Base-by-base conservation (phyloP, 2,113 vertebrate species). In the Fregetta grallaria region DNA sequence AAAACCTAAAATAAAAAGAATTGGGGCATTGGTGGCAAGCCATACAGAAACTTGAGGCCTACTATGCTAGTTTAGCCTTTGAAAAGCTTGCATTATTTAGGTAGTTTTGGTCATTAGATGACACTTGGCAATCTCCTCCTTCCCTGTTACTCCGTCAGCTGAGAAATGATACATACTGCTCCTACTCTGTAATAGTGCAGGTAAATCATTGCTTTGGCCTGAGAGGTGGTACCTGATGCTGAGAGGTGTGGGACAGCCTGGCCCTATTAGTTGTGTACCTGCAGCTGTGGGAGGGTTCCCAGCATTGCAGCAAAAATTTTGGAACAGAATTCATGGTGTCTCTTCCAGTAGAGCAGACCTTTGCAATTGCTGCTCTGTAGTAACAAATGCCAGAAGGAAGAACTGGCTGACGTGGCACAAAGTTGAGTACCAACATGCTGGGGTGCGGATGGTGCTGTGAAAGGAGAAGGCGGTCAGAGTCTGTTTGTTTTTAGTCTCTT, bases 381-480 rank as follows among this genome's bases (percentile, higher is more conserved):
- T 32, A 56, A 59, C 15, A 4, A 21, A 36, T 56, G 32, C 40
- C 42, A 38, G 70, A 55, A 63, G 70, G 22, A 29, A 62, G 53
- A 70, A 21, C 36, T 36, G 55, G 21, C 40, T 62, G 70, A 18
- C 34, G 6, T 9, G 11, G 36, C 42, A 44, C 38, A 26, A 32
- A 62, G 18, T 9, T 18, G 61, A 12, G 10, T 30, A 34, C 18
- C 32, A 34, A 3, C 3, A 1, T 22, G 52, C 52, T 36, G 52
- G n/a, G n/a, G 20, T n/a, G 23, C 3, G 0, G 25, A 14, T 0
- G 1, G 45, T 61, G n/a, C 77, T 81, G 38, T 36, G 55, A 23
- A 89, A 67, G 56, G 44, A 72, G 18, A 53, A 38, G 14, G 45
- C 15, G 10, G 3, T 40, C 34, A 26, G 21, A 27, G 9, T 38